Evolutionary conservation across 2,113 vertebrate species (phyloP), one percentile per base, ranked within the genome.

Genomic region (Vireo altiloquus): DNA sequence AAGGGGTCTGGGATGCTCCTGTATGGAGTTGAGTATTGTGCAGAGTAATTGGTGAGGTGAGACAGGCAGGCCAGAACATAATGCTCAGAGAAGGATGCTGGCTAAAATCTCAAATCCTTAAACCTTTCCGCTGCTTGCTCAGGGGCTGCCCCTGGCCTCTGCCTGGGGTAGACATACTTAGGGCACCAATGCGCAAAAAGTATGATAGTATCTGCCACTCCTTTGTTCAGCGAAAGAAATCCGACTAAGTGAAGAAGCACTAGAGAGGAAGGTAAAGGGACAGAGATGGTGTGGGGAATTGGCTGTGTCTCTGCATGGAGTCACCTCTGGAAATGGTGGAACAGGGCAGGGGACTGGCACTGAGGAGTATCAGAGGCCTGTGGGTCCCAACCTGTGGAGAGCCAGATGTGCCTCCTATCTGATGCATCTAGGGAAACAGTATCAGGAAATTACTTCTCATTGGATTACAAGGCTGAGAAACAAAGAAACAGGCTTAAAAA

Each of bases 371-470:
- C 28, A 53, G 75, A 66, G 13, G 30, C 22, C 28, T 59, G 59
- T 86, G 57, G 11, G 52, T 52, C 35, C 27, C 61, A 89, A 6
- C 24, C 46, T 89, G 19, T 50, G 63, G 31, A 70, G 24, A 76
- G 56, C 64, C 74, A 94, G 88, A 69, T 93, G 59, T 87, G 69
- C 59, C 50, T 92, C 59, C 57, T 77, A 4, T 78, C 31, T 90
- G 52, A 65, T 84, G 35, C 47, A 88, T 74, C 60, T 71, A 66
- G 28, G 71, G 15, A 72, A 83, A 49, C 35, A 57, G 15, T 64
- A 49, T 81, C 88, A 92, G 92, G 72, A 93, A 88, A 78, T 87
- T 46, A 78, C 83, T 96, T 92, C 40, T 94, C 52, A 46, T 79
- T 94, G 64, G 72, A 89, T 93, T 89, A 80, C 33, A 65, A 84